Evolutionary conservation across 2,113 vertebrate genomes (phyloP).

Genomic region (Apteryx owenii): DNA sequence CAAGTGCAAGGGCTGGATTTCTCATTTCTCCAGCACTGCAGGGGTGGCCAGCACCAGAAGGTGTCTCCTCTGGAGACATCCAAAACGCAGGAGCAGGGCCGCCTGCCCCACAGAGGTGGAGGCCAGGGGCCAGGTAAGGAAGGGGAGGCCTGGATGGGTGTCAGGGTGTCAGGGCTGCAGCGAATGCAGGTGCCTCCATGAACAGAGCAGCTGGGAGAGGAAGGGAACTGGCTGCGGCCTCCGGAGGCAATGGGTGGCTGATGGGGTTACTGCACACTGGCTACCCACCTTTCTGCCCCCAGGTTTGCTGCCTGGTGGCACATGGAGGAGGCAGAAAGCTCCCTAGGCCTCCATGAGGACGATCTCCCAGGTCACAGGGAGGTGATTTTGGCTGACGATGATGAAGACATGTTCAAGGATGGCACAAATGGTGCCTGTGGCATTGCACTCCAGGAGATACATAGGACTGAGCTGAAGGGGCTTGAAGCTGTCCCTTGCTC

Average conservation of each 20-base stretch:
- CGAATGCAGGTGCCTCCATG: no score
- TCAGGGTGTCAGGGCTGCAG: no score
- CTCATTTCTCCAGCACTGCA: not conserved
- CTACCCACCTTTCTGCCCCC: no score
- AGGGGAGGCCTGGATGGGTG: not conserved
- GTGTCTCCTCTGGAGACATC: not conserved
- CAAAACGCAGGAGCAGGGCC: accelerated
- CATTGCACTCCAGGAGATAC: not conserved
- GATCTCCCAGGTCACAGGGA: no score
- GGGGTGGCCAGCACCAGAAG: not conserved
- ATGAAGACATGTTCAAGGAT: not conserved
- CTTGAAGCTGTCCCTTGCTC: not conserved
- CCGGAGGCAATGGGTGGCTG: no score
- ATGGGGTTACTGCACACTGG: no score
- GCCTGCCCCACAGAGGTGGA: not conserved
- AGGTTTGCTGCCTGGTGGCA: no score
- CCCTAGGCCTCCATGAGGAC: no score
- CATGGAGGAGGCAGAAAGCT: no score
- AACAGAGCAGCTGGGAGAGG: not conserved
- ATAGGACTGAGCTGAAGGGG: no score
- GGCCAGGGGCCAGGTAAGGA: not conserved
- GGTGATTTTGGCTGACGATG: no score
- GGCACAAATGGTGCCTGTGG: no score
- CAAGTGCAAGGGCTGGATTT: not conserved
- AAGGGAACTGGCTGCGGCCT: not conserved